phyloP scores from a whole-genome alignment of 2,113 vertebrate species.

The Hepsetus odoe region DNA sequence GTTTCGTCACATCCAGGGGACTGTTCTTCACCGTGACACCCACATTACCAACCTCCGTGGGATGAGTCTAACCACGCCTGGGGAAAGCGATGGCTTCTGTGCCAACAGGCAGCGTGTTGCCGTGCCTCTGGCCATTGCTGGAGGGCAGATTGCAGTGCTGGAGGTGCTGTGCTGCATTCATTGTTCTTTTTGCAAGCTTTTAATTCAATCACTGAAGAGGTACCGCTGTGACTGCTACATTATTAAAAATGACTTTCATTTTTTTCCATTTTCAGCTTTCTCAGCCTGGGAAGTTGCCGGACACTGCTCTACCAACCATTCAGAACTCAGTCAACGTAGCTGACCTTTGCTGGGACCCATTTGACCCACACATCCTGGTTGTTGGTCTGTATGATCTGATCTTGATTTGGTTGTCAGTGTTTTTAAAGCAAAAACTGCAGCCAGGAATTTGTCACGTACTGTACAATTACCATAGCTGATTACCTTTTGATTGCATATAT shows the following conservation, averaged over 20 bases:
- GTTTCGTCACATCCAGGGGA: constrained; percentile 88
- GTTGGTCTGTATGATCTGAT: constrained; percentile 71
- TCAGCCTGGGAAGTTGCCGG: constrained; percentile 84
- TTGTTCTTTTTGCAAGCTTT: background rate
- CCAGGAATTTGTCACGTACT: too few relatives aligned
- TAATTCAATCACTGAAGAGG: background rate
- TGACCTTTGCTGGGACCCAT: constrained; percentile 92
- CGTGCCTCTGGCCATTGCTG: constrained; percentile 85
- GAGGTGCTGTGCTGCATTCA: constrained; percentile 75
- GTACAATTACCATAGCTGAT: background rate
- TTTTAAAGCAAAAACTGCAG: too few relatives aligned
- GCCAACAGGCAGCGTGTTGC: constrained; percentile 81
- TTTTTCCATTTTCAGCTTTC: constrained; percentile 74
- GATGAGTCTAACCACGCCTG: constrained; percentile 92
- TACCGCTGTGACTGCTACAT: background rate
- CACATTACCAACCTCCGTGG: constrained; percentile 92
- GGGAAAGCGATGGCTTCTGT: constrained; percentile 91
- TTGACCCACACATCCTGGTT: constrained; percentile 79
- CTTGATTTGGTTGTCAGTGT: background rate
- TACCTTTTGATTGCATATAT: too few relatives aligned
- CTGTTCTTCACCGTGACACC: constrained; percentile 83
- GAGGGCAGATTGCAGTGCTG: constrained; percentile 89
- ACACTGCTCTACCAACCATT: constrained; percentile 82
- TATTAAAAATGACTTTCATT: background rate
- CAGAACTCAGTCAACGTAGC: constrained; percentile 85